Conservation (phyloP, 1,140 invertebrate genomes). For the Drosophila kanapiae region DNA sequence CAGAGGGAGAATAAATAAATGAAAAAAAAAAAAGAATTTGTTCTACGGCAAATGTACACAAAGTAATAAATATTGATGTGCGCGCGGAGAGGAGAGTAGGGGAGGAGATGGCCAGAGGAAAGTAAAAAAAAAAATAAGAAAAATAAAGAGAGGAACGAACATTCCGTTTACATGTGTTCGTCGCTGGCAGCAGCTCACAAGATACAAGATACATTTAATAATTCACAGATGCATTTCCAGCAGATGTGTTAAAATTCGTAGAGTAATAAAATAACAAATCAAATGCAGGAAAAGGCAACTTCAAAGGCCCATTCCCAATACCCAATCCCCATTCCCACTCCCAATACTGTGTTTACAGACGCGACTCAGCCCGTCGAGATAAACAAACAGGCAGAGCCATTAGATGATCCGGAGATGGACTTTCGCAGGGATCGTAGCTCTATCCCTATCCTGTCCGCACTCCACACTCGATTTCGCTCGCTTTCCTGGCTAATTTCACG, state of each 20-base stretch:
- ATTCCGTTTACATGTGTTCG: slow-evolving; percentile 77
- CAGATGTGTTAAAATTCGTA: slow-evolving; percentile 85
- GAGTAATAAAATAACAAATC: slow-evolving; percentile 85
- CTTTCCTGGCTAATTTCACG: slow-evolving; percentile 68
- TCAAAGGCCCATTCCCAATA: slow-evolving; percentile 47
- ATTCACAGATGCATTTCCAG: slow-evolving; percentile 84
- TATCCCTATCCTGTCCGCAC: neutral
- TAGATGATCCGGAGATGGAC: slow-evolving; percentile 17
- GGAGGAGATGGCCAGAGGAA: slow-evolving; percentile 22
- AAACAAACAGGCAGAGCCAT: slow-evolving; percentile 60
- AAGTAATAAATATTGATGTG: slow-evolving; percentile 85
- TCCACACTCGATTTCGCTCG: slow-evolving; percentile 52
- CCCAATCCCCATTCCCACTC: slow-evolving; percentile 14
- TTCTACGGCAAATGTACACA: slow-evolving; percentile 73
- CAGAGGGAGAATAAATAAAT: slow-evolving; percentile 78
- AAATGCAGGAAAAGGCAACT: slow-evolving; percentile 66
- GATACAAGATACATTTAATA: slow-evolving; percentile 80
- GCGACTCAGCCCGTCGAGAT: slow-evolving; percentile 64
- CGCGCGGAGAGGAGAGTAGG: slow-evolving; percentile 6
- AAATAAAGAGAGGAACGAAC: slow-evolving; percentile 45
- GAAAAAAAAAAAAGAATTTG: slow-evolving; percentile 70
- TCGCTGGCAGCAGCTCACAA: slow-evolving; percentile 22
- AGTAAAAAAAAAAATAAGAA: slow-evolving; percentile 13
- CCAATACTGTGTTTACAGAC: slow-evolving; percentile 68
- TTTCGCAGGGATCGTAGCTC: neutral